These are phyloP conservation scores for Benthosema pterotum DNA, from an alignment of 2,797 vertebrate species.

Conservation along the genomic window DNA sequence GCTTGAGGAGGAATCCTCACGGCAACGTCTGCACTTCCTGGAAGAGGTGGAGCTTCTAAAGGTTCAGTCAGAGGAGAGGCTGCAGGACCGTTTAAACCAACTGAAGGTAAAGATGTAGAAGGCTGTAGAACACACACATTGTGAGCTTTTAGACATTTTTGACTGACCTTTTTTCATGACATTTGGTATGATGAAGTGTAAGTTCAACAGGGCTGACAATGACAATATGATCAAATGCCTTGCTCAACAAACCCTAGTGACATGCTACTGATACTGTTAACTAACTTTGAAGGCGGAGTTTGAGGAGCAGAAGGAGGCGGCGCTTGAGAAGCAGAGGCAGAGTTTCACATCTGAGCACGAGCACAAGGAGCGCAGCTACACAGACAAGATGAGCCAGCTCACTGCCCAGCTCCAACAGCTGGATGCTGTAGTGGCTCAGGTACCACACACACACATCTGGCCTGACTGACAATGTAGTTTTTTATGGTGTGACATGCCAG, in stretches of 20 bases:
- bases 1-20: slow-evolving; percentile 76
- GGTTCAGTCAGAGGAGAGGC: slow-evolving; percentile 79
- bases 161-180: no score
- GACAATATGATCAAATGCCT: no score
- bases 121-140: no score
- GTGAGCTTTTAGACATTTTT: no score
- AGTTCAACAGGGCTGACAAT: no score
- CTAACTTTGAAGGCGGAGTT: slow-evolving; percentile 77
- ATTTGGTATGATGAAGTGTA: no score
- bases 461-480: no score
- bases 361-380: slow-evolving; percentile 68
- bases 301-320: slow-evolving; percentile 76
- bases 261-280: slow-evolving; percentile 3
- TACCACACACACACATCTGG: slow-evolving; percentile 46
- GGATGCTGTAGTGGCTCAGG: slow-evolving; percentile 80
- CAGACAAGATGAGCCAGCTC: slow-evolving; percentile 78
- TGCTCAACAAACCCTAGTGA: neutral
- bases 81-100: slow-evolving; percentile 80
- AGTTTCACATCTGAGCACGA: slow-evolving; percentile 70
- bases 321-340: slow-evolving; percentile 71
- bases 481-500: no score
- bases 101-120: slow-evolving; percentile 77
- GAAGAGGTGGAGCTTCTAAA: slow-evolving; percentile 85
- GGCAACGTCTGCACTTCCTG: slow-evolving; percentile 80
- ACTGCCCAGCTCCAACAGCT: slow-evolving; percentile 83